phyloP scores from a whole-genome alignment of 2,888 invertebrate species.

The Fragum whitleyi region DNA sequence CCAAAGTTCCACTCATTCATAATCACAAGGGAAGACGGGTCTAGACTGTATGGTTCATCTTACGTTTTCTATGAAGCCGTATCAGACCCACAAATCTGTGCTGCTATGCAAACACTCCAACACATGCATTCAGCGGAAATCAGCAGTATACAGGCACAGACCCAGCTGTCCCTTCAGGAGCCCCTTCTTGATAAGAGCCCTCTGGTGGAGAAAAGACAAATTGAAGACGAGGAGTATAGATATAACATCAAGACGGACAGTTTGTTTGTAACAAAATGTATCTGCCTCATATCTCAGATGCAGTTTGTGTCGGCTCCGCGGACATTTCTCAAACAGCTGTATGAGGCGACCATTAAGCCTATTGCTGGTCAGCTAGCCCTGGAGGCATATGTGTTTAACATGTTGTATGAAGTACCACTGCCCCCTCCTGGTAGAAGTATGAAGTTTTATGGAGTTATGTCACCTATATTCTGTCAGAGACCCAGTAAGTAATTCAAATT shows the following conservation, averaged over 20 bases:
- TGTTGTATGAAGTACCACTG: conserved; percentile 96
- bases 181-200: conserved; percentile 63
- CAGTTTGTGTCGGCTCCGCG: conserved; percentile 88
- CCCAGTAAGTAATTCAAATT: conserved; percentile 79
- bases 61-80: conserved; percentile 98
- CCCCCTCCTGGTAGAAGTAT: conserved; percentile 96
- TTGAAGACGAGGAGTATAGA: conserved; percentile 69
- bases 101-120: conserved; percentile 97
- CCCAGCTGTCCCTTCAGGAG: conserved; percentile 57
- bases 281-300: conserved; percentile 95
- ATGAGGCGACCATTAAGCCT: conserved; percentile 76
- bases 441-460: conserved; percentile 87
- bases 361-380: conserved; percentile 87
- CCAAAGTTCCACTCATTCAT: conserved; percentile 98
- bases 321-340: conserved; percentile 79
- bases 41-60: conserved; percentile 96
- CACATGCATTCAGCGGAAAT: conserved; percentile 86
- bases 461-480: conserved; percentile 82
- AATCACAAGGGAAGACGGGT: conserved; percentile 98
- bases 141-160: conserved; percentile 76
- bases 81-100: conserved; percentile 95
- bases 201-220: conserved; percentile 46
- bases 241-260: conserved; percentile 97
- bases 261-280: conserved; percentile 97
- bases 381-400: conserved; percentile 97